Evolutionary conservation across 1,140 invertebrate species (phyloP).

Genomic region (Sitodiplosis mosellana): DNA sequence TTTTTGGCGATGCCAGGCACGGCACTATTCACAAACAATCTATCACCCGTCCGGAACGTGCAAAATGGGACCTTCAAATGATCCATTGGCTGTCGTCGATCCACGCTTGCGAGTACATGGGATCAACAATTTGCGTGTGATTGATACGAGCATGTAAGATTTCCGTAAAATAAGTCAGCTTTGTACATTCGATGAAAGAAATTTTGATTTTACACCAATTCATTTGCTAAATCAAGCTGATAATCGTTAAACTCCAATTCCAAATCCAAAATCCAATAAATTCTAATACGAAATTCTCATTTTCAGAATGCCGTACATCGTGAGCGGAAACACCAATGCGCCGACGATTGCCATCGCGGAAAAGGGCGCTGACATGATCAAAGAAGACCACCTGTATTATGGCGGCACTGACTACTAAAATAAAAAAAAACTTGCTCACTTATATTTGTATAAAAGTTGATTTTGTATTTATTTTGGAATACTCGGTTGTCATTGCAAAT

Average conservation of each 20-base stretch:
- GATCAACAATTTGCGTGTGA: conserved; percentile 35
- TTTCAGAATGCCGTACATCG: conserved; percentile 38
- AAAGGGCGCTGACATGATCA: conserved; percentile 44
- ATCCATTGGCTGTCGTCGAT: conserved; percentile 40
- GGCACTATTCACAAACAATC: conserved; percentile 44
- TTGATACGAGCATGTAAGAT: conserved; percentile 40
- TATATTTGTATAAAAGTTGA: too few relatives aligned
- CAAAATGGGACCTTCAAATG: conserved; percentile 41
- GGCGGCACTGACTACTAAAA: not conserved
- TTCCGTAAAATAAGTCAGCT: too few relatives aligned
- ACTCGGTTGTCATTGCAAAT: too few relatives aligned
- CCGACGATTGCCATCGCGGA: conserved; percentile 52
- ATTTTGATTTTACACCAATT: too few relatives aligned
- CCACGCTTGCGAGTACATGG: conserved; percentile 36
- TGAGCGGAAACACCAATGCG: conserved; percentile 49
- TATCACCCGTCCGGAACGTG: conserved; percentile 45
- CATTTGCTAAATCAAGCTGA: too few relatives aligned
- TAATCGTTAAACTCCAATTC: too few relatives aligned
- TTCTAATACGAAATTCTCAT: too few relatives aligned
- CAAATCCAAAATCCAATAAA: too few relatives aligned
- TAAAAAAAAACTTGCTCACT: not conserved
- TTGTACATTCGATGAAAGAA: too few relatives aligned
- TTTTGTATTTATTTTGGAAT: not conserved
- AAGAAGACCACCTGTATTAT: conserved; percentile 29
- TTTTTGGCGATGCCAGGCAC: conserved; percentile 50